These are phyloP conservation scores for Pseudorhiza aurosa DNA, from an alignment of 30 jellyfish, hydroid and myxozoan species.

Conservation along the genomic window DNA sequence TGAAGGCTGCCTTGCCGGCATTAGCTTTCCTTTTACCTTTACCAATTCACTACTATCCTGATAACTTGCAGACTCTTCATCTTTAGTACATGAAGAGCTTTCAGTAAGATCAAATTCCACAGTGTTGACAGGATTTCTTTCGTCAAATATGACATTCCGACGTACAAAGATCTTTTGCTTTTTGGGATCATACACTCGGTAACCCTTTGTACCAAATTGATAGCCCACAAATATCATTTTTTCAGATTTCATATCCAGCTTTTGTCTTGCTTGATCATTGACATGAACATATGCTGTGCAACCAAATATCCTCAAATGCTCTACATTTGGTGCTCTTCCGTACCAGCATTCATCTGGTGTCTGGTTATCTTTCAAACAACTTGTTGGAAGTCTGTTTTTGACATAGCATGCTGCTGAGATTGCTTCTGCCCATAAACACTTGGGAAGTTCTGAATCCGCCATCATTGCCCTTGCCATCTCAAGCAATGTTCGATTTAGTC, in stretches of 20 bases:
- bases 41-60: not conserved
- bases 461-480: slow-evolving; percentile 29
- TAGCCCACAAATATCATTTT: not conserved
- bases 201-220: not conserved
- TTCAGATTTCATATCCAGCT: not conserved
- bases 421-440: slow-evolving; percentile 50
- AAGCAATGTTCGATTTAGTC: slow-evolving; percentile 31
- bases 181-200: not conserved
- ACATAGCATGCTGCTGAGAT: slow-evolving; percentile 34
- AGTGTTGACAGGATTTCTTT: not conserved
- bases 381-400: slow-evolving; percentile 40
- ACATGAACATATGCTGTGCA: not conserved
- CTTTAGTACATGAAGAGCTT: not conserved
- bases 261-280: not conserved
- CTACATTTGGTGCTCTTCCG: slow-evolving; percentile 22
- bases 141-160: slow-evolving; percentile 57
- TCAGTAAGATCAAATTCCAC: not conserved
- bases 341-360: not conserved
- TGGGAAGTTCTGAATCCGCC: slow-evolving; percentile 17
- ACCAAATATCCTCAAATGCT: slow-evolving; percentile 1
- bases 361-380: not conserved
- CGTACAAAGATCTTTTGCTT: slow-evolving; percentile 18
- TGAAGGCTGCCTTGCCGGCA: not conserved
- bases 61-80: not conserved
- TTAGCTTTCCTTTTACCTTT: not conserved